phyloP scores from a whole-genome alignment of 2,888 invertebrate species.

The Platynereis dumerilii region DNA sequence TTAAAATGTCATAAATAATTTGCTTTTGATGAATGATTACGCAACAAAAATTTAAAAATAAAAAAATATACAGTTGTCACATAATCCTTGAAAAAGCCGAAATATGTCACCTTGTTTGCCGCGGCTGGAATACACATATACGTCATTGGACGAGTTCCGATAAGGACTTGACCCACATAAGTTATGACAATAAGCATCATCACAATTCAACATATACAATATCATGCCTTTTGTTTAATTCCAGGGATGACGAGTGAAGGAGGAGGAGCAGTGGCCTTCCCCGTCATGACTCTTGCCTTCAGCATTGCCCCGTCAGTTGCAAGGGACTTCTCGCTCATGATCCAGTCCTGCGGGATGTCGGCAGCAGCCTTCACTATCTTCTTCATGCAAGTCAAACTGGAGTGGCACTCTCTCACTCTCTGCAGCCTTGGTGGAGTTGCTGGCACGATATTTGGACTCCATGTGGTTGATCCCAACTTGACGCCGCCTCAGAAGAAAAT shows the following conservation, averaged over 20 bases:
- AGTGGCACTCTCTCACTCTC: constrained; percentile 43
- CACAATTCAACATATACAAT: too few species aligned
- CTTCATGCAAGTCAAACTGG: constrained; percentile 44
- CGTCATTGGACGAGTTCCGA: too few species aligned
- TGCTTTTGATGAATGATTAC: too few species aligned
- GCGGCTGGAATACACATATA: too few species aligned
- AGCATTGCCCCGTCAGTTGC: constrained; percentile 28
- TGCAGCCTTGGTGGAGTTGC: constrained; percentile 46
- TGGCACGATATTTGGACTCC: constrained; percentile 52
- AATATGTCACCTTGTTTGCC: too few species aligned
- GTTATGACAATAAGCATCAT: too few species aligned
- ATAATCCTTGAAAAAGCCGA: too few species aligned
- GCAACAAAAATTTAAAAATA: too few species aligned
- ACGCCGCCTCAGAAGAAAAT: constrained; percentile 53
- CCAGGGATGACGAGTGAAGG: constrained; percentile 39
- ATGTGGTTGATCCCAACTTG: constrained; percentile 47
- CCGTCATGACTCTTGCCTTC: constrained; percentile 38
- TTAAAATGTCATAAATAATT: too few species aligned
- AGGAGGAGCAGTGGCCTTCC: constrained; percentile 38
- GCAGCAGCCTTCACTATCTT: constrained; percentile 52
- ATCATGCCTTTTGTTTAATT: background rate
- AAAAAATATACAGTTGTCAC: too few species aligned
- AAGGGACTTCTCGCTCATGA: constrained; percentile 37
- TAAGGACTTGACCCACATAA: too few species aligned
- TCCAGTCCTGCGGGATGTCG: constrained; percentile 49